Evolutionary conservation across 2,888 invertebrate genomes (phyloP), one percentile per base, ranked within the genome.

Genomic region (Troides aeacus): DNA sequence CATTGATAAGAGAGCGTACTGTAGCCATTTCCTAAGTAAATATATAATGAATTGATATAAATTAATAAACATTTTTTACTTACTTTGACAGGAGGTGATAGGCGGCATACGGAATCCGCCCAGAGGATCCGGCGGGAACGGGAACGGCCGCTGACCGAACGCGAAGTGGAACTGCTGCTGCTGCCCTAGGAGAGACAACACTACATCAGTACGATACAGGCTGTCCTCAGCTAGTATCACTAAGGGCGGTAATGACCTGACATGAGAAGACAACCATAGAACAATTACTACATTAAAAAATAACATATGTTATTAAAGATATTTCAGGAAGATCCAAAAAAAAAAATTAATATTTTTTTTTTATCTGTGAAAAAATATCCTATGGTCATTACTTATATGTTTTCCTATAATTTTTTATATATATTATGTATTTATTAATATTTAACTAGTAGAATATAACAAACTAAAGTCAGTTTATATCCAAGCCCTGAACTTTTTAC

Each of bases 131-230:
- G 97, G 95, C 76, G 97, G 97, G 82, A 98, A 97, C 71, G 97
- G 96, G 88, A 97, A 97, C 68, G 97, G 97, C 74, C 97, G 94
- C 87, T 97, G 97, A 59, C 97, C 97, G 78, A 96, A 97, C 81
- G 97, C 97, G 92, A 98, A 97, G 93, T 98, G 97, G 91, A 98
- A 97, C 94, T 97, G 97, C 93, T 98, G 97, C 93, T 98, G 98
- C 92, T 97, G 97, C 93, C 98, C 98, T 98, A 96, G 93, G 95
- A 97, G 95, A 92, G 96, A 96, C 92, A 97, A 94, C 96, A 97
- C 97, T 97, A 94, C 90, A 94, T 91, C 91, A 93, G 94, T 93
- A 93, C 88, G 90, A 85, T 88, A 90, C 87, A 77, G 76, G 90
- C 92, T 92, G 92, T 76, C 77, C 92, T 92, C 84, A 62, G 62